phyloP scores from a whole-genome alignment of 2,888 invertebrate species.

The Drosophila phalerata region DNA sequence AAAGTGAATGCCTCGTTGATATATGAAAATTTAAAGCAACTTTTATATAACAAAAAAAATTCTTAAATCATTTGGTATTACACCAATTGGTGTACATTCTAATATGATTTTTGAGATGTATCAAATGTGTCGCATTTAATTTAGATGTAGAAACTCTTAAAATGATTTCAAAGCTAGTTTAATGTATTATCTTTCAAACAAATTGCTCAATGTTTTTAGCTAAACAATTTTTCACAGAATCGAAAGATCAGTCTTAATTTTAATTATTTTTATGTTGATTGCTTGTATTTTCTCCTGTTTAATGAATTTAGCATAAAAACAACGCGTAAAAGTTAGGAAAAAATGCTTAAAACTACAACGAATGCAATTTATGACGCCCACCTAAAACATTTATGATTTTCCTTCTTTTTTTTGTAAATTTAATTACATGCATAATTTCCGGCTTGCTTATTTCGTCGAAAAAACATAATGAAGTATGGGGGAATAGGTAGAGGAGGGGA shows the following conservation, averaged over 20 bases:
- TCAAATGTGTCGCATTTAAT: too few relatives aligned
- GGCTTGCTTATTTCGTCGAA: conserved; percentile 44
- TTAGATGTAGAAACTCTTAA: too few relatives aligned
- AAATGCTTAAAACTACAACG: conserved; percentile 16
- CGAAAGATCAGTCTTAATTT: background rate
- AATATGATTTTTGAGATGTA: too few relatives aligned
- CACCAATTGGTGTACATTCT: too few relatives aligned
- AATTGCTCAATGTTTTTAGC: too few relatives aligned
- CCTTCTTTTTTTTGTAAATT: conserved; percentile 37
- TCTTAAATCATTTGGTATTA: too few relatives aligned
- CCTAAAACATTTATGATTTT: conserved; percentile 34
- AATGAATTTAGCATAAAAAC: conserved; percentile 3
- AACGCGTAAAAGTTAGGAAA: too few relatives aligned
- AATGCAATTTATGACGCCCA: conserved; percentile 29
- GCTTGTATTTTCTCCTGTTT: background rate
- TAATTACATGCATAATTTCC: conserved; percentile 62
- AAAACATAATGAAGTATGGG: conserved; percentile 23
- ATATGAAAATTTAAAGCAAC: too few relatives aligned
- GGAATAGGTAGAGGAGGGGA: conserved; percentile 1
- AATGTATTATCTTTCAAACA: too few relatives aligned
- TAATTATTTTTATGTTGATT: background rate
- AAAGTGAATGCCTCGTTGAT: too few relatives aligned
- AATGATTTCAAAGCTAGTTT: too few relatives aligned
- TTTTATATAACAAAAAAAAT: too few relatives aligned
- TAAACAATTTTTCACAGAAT: background rate